A percentile compares a stretch with the other conserved stretches of the same genome.
Conservation (phyloP, 2,113 vertebrate genomes). For the Electrona antarctica region DNA sequence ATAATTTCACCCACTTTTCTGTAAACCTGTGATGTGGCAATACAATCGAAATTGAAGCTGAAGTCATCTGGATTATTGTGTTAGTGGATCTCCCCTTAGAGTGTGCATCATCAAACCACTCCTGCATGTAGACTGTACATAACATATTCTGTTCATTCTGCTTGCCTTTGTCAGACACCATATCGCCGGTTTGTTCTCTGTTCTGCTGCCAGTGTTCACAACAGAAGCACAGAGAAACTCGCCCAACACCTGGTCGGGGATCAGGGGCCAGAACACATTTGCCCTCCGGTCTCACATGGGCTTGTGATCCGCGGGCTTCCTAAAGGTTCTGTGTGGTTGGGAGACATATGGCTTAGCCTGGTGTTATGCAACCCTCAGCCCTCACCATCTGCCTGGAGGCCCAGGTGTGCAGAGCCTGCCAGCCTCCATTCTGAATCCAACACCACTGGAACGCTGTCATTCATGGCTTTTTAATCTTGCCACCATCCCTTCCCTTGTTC, state of each 20-base stretch:
- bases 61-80: no score
- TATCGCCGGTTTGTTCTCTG: constrained; percentile 27
- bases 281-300: constrained; percentile 65
- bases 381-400: constrained; percentile 78
- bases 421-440: constrained; percentile 64
- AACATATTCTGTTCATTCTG: constrained; percentile 38
- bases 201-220: constrained; percentile 59
- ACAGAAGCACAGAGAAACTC: constrained; percentile 56
- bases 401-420: constrained; percentile 76
- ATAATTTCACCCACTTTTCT: no score
- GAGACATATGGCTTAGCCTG: constrained; percentile 80
- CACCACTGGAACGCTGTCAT: constrained; percentile 73
- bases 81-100: no score
- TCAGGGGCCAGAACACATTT: constrained; percentile 64
- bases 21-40: no score
- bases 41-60: no score
- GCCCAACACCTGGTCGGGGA: constrained; percentile 76
- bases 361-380: constrained; percentile 79
- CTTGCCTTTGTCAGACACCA: constrained; percentile 35
- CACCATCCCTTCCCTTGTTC: constrained; percentile 60
- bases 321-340: constrained; percentile 74
- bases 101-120: no score
- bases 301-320: constrained; percentile 62
- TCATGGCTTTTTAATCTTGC: constrained; percentile 68
- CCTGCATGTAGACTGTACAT: neutral